Percentiles rank a stretch among this genome's conserved stretches.
Conservation (phyloP, 2,113 vertebrate genomes). For the Nothobranchius furzeri region DNA sequence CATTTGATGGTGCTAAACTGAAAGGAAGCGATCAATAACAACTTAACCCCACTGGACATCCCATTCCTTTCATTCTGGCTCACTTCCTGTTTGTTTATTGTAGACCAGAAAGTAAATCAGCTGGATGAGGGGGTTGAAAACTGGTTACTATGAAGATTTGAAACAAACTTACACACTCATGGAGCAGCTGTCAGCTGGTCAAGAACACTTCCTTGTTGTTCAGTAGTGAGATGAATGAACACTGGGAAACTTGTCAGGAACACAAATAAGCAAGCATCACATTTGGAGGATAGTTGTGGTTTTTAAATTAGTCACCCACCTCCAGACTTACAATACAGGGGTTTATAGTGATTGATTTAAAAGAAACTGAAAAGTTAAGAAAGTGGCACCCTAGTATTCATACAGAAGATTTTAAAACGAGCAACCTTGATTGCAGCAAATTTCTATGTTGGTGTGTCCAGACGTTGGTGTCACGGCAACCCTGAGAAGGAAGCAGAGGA, state of each 20-base stretch:
- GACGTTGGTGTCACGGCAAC: not conserved
- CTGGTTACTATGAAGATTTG: slow-evolving; percentile 19
- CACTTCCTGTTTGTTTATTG: slow-evolving; percentile 44
- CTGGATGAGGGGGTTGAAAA: not conserved
- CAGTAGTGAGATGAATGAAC: slow-evolving; percentile 31
- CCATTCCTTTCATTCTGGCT: slow-evolving; percentile 43
- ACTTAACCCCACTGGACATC: slow-evolving; percentile 25
- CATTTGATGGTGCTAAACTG: not conserved
- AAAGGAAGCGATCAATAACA: slow-evolving; percentile 35
- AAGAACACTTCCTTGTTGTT: slow-evolving; percentile 36
- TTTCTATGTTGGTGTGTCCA: not conserved
- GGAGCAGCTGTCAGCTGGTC: slow-evolving; percentile 52
- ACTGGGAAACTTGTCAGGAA: slow-evolving; percentile 8
- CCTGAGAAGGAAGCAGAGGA: not conserved
- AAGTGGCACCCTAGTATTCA: no score
- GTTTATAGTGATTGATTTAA: no score
- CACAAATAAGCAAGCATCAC: no score
- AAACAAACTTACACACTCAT: not conserved
- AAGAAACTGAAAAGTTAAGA: no score
- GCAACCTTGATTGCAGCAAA: not conserved
- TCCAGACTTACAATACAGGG: no score
- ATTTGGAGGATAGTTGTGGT: no score
- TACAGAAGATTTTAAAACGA: not conserved
- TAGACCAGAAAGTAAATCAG: slow-evolving; percentile 36
- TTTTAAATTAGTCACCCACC: no score